Percentiles rank a stretch among this genome's conserved stretches.
These are phyloP conservation scores for Tragopan temminckii DNA, from an alignment of 2,797 vertebrate genomes.

Conservation along the genomic window DNA sequence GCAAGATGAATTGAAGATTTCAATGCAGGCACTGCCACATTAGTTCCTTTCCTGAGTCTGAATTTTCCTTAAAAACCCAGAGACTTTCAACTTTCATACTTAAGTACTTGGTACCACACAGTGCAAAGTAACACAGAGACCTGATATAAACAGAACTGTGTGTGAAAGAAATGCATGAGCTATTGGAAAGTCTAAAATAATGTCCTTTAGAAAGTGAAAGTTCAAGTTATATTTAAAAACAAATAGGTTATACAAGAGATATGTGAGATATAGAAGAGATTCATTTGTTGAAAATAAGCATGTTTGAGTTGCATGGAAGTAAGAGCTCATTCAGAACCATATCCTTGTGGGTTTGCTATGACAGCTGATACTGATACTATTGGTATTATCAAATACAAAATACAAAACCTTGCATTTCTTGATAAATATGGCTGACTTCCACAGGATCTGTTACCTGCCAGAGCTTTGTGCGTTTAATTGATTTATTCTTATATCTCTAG, in stretches of 20 bases:
- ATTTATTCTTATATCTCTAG: too few species aligned
- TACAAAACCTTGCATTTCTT: constrained; percentile 1
- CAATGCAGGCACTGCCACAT: neutral
- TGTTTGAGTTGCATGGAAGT: neutral
- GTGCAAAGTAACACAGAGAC: neutral
- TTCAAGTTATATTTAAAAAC: neutral
- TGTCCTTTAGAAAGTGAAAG: neutral
- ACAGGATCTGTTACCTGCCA: neutral
- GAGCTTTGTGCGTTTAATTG: too few species aligned
- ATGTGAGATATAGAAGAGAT: neutral
- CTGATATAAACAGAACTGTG: neutral
- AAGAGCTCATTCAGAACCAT: neutral
- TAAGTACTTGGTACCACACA: neutral
- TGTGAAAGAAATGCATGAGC: rapidly evolving
- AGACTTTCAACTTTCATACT: neutral
- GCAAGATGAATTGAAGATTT: neutral
- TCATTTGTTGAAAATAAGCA: neutral
- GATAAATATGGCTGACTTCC: neutral
- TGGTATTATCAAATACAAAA: neutral
- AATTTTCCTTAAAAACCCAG: neutral
- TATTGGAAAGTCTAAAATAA: neutral
- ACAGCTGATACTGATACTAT: neutral
- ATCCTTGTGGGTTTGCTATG: neutral
- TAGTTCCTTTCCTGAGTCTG: neutral
- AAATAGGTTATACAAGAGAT: neutral